Conservation (phyloP, 2,888 invertebrate genomes). For the Ctenicera cuprea region DNA sequence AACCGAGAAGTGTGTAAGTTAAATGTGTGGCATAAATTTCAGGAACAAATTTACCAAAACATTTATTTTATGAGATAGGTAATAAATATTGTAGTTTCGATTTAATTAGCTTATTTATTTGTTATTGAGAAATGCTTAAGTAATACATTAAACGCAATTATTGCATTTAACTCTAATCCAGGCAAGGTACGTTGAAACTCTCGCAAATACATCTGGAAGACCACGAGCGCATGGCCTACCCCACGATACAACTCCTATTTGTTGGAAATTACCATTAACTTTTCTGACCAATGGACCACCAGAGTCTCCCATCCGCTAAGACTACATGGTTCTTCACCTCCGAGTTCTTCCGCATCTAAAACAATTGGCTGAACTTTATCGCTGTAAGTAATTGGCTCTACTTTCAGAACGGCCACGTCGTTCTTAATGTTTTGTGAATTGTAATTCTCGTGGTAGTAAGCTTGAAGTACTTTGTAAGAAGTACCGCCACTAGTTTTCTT, state of each 20-base stretch:
- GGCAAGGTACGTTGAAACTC: constrained; percentile 67
- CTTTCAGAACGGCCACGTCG: constrained; percentile 73
- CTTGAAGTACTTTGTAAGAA: not conserved
- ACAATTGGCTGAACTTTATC: constrained; percentile 69
- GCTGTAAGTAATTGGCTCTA: constrained; percentile 68
- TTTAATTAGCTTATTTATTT: too few species aligned
- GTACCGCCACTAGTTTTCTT: constrained; percentile 13
- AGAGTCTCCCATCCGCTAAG: constrained; percentile 70
- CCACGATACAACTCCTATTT: constrained; percentile 75
- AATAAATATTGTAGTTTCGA: too few species aligned
- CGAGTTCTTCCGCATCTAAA: constrained; percentile 68
- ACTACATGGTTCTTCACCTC: constrained; percentile 66
- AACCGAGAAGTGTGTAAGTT: too few species aligned
- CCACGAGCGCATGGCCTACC: constrained; percentile 74
- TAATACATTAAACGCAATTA: not conserved
- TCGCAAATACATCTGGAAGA: constrained; percentile 70
- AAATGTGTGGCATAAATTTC: too few species aligned
- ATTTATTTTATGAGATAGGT: too few species aligned
- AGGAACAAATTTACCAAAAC: too few species aligned
- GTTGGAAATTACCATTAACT: constrained; percentile 54
- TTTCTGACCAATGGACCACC: constrained; percentile 73
- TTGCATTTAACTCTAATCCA: constrained; percentile 65
- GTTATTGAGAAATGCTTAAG: too few species aligned
- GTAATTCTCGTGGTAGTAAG: not conserved
- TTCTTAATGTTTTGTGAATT: not conserved